Evolutionary conservation across 2,113 vertebrate genomes (phyloP).

Genomic region (Seriola dumerili): DNA sequence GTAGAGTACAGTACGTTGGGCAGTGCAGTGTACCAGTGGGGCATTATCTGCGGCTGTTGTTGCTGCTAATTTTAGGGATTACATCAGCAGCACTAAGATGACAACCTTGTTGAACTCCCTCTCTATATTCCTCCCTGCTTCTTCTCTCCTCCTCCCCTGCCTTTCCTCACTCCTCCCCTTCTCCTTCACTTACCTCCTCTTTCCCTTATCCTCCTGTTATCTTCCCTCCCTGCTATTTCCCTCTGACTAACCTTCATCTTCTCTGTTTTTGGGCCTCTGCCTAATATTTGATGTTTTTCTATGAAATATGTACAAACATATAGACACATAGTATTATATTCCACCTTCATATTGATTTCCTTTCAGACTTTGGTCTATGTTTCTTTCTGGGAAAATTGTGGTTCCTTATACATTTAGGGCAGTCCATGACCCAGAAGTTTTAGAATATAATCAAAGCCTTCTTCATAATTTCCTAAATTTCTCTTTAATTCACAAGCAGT

Average conservation of each 20-base stretch:
- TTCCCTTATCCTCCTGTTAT: not conserved
- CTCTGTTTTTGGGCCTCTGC: not conserved
- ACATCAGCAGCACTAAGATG: constrained; percentile 91
- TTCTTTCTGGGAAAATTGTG: not conserved
- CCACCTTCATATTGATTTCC: not conserved
- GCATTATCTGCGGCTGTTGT: constrained; percentile 83
- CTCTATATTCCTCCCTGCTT: constrained; percentile 28
- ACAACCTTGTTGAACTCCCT: constrained; percentile 82
- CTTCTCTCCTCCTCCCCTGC: not conserved
- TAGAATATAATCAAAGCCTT: not conserved
- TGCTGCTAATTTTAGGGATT: constrained; percentile 95
- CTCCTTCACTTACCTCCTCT: constrained; percentile 13
- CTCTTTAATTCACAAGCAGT: not conserved
- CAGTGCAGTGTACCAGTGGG: constrained; percentile 47
- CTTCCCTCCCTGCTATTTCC: not conserved
- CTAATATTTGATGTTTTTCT: not conserved
- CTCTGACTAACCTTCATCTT: not conserved
- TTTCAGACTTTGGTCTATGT: not conserved
- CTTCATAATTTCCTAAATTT: not conserved
- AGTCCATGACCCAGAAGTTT: not conserved
- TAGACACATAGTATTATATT: not conserved
- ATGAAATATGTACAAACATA: not conserved
- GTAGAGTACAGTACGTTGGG: constrained; percentile 32
- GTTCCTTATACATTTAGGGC: not conserved
- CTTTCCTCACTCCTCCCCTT: not conserved